Conservation (phyloP, 2,888 invertebrate genomes). For the Megastigmus dorsalis region DNA sequence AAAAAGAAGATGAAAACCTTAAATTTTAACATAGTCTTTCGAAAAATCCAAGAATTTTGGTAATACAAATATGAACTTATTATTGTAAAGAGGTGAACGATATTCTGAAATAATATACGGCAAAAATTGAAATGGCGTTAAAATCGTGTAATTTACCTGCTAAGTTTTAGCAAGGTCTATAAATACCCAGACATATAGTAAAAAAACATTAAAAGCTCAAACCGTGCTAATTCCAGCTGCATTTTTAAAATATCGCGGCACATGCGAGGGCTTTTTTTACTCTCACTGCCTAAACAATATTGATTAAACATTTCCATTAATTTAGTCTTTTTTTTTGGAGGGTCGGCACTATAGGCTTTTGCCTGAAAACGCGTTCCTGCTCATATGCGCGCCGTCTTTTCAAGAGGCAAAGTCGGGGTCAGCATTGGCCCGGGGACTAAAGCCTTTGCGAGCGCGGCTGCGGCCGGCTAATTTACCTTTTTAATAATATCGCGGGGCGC, state of each 20-base stretch:
- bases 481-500: slow-evolving; percentile 15
- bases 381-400: too few species aligned
- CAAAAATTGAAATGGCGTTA: not conserved
- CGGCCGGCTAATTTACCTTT: slow-evolving; percentile 23
- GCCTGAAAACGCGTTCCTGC: not conserved
- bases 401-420: slow-evolving; percentile 10
- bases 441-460: not conserved
- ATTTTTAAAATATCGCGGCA: slow-evolving; percentile 10
- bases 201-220: slow-evolving; percentile 6
- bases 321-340: not conserved
- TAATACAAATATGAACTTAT: too few species aligned
- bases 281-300: slow-evolving; percentile 26
- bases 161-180: not conserved
- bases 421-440: not conserved
- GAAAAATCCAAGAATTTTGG: too few species aligned
- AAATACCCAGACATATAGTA: slow-evolving; percentile 2
- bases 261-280: not conserved
- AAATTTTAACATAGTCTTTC: too few species aligned
- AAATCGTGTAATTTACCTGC: not conserved
- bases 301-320: slow-evolving; percentile 41
- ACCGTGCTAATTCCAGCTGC: not conserved
- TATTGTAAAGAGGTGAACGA: too few species aligned
- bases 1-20: too few species aligned
- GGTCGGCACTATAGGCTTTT: not conserved
- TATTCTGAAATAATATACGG: too few species aligned